Conservation (phyloP, 2,888 invertebrate species). For the Campopleginae sp. region DNA sequence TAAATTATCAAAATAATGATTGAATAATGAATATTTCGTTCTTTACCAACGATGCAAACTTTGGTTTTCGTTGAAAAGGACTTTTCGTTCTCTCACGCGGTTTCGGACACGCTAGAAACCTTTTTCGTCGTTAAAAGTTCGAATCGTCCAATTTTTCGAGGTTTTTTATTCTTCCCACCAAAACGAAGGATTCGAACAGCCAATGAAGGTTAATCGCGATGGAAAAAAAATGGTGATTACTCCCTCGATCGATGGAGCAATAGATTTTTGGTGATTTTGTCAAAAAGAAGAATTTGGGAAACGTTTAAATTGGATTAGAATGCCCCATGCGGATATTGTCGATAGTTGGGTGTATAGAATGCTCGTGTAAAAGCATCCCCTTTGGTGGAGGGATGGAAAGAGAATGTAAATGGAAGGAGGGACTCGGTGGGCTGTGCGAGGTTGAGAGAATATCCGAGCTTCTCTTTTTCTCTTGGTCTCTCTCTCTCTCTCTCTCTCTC, state of each 20-base stretch:
- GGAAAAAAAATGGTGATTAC: not conserved
- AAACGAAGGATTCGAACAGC: too few species aligned
- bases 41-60: too few species aligned
- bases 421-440: conserved; percentile 39
- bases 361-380: conserved; percentile 51
- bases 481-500: conserved; percentile 43
- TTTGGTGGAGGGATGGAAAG: conserved; percentile 57
- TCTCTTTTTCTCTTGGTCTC: conserved; percentile 63
- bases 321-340: conserved; percentile 19
- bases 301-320: conserved; percentile 6
- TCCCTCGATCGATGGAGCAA: not conserved
- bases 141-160: too few species aligned
- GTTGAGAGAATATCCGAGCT: conserved; percentile 41
- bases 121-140: too few species aligned
- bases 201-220: not conserved
- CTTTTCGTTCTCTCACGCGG: too few species aligned
- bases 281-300: not conserved
- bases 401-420: conserved; percentile 66
- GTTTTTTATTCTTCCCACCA: too few species aligned
- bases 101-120: too few species aligned
- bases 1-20: too few species aligned
- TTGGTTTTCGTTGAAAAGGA: too few species aligned
- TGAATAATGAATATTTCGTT: too few species aligned
- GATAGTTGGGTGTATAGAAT: conserved; percentile 39
- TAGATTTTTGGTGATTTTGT: not conserved